Conservation (phyloP, 2,113 vertebrate genomes). For the Anas platyrhynchos region DNA sequence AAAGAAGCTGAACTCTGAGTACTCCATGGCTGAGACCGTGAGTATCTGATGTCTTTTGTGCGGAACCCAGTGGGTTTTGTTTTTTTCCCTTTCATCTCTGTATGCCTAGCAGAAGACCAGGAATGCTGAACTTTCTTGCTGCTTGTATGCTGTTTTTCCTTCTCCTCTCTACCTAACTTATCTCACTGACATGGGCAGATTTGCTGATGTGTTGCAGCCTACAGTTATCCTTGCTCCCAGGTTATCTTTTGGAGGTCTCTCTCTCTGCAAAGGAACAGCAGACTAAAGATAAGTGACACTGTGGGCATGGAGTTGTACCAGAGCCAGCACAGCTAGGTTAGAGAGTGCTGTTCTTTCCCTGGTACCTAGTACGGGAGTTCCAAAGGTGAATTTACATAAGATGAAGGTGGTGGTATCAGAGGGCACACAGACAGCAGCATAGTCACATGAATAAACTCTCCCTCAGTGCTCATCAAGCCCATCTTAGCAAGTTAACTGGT, state of each 20-base stretch:
- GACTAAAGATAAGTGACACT: neutral
- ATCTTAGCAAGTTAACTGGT: neutral
- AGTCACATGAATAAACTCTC: fast-evolving
- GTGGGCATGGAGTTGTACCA: neutral
- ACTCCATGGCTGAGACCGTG: conserved; percentile 97
- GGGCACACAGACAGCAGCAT: neutral
- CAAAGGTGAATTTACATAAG: neutral
- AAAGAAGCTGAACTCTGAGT: conserved; percentile 94
- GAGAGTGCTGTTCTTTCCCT: neutral
- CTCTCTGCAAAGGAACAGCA: neutral
- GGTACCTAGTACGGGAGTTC: neutral
- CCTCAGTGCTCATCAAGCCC: neutral
- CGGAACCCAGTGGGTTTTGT: neutral
- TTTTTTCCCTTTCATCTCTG: neutral
- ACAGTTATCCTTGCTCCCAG: neutral
- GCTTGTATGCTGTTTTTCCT: neutral
- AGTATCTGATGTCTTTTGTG: conserved; percentile 57
- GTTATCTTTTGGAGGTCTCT: neutral
- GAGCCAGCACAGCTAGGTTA: neutral
- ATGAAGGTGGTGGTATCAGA: fast-evolving
- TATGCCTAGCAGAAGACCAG: neutral
- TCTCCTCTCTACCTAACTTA: neutral
- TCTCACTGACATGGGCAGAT: neutral
- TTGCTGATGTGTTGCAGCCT: neutral
- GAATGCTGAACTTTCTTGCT: neutral